A percentile compares a stretch with the other conserved stretches of the same genome.
These are phyloP conservation scores for Pseudorasbora parva DNA, from an alignment of 2,113 vertebrate genomes.

Conservation along the genomic window DNA sequence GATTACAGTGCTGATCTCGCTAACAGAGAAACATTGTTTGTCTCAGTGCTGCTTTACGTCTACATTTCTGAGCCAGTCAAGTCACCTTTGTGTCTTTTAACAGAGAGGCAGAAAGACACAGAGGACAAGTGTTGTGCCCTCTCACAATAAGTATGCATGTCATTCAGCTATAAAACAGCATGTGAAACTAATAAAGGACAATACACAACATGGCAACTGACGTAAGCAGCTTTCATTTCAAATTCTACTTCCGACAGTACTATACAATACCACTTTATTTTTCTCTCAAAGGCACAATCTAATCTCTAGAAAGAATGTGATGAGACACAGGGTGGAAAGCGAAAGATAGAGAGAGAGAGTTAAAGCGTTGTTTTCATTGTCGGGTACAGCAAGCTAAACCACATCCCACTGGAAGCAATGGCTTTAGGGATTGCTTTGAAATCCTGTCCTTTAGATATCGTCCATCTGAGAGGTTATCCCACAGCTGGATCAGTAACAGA, in stretches of 20 bases:
- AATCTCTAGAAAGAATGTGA: constrained; percentile 7
- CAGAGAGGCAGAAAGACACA: not conserved
- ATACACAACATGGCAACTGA: not conserved
- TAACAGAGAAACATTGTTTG: constrained; percentile 38
- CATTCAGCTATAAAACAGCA: constrained; percentile 7
- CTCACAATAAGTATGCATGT: not conserved
- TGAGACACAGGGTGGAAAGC: not conserved
- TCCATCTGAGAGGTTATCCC: not conserved
- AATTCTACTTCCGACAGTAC: not conserved
- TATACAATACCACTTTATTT: not conserved
- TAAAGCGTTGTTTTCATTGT: not conserved
- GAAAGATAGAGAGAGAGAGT: not conserved
- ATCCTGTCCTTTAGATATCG: constrained; percentile 6
- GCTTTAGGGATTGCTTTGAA: not conserved
- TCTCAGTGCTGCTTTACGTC: not conserved
- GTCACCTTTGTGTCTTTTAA: constrained; percentile 2
- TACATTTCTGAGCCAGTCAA: constrained; percentile 17
- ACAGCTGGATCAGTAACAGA: constrained; percentile 8
- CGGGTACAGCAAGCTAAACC: constrained; percentile 8
- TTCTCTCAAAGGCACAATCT: constrained; percentile 5
- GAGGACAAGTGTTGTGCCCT: not conserved
- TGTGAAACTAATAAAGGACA: not conserved
- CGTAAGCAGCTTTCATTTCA: constrained; percentile 2
- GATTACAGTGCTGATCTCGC: constrained; percentile 25
- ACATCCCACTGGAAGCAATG: not conserved